A percentile compares a stretch with the other conserved stretches of the same genome.
Conservation (phyloP, 2,113 vertebrate genomes). For the Ramphastos sulfuratus region DNA sequence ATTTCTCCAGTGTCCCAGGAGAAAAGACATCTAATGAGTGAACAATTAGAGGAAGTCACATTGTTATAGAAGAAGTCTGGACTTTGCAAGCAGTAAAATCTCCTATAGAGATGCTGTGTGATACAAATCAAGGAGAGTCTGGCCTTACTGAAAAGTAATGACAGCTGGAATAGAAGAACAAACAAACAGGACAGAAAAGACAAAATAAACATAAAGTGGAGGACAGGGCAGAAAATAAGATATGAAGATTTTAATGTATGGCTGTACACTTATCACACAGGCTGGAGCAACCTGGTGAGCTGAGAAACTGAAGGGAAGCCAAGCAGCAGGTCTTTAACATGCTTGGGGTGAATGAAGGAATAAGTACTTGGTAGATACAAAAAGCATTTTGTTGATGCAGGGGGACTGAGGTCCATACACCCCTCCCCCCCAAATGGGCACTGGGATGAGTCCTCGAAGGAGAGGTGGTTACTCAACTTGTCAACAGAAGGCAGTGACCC, state of each 20-base stretch:
- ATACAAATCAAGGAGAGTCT: neutral
- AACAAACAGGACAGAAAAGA: neutral
- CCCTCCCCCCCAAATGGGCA: accelerated
- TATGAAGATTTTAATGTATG: neutral
- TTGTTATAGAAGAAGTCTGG: neutral
- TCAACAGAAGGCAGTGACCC: neutral
- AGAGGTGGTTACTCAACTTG: neutral
- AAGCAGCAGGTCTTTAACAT: neutral
- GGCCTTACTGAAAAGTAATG: neutral
- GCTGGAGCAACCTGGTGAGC: neutral
- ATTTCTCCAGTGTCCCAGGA: neutral
- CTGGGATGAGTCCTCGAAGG: neutral
- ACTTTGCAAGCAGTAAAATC: neutral
- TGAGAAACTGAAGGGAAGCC: neutral
- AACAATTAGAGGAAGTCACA: constrained; percentile 56
- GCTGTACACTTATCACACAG: neutral
- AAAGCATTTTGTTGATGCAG: neutral
- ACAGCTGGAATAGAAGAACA: neutral
- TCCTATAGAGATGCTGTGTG: neutral
- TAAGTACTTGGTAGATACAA: neutral
- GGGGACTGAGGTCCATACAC: neutral
- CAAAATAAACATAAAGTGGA: neutral
- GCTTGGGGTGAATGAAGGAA: neutral
- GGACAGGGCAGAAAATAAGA: neutral
- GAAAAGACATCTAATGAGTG: neutral